These are phyloP conservation scores for Paracanthobrama guichenoti DNA, from an alignment of 2,113 vertebrate genomes.

Conservation along the genomic window DNA sequence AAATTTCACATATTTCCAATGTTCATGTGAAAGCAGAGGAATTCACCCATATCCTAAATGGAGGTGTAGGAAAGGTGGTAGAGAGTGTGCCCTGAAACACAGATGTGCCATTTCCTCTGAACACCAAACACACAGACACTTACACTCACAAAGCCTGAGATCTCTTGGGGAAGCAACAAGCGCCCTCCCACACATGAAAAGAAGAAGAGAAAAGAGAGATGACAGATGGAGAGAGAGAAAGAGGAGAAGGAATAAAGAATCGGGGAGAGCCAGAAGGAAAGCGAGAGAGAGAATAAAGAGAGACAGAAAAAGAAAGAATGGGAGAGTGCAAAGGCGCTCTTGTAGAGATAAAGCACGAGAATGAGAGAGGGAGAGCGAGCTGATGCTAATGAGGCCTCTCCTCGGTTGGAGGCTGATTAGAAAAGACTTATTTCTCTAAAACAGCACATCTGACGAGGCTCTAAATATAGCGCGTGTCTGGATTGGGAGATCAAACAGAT, in stretches of 20 bases:
- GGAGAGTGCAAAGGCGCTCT: slow-evolving; percentile 1
- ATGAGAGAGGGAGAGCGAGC: slow-evolving; percentile 23
- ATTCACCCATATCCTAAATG: neutral
- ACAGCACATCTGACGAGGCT: slow-evolving; percentile 48
- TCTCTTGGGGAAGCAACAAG: slow-evolving; percentile 32
- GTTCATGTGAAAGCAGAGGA: neutral
- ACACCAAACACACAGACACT: slow-evolving; percentile 1
- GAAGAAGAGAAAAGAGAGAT: slow-evolving; percentile 19
- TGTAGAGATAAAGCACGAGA: slow-evolving; percentile 30
- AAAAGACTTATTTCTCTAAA: slow-evolving; percentile 42
- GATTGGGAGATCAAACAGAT: slow-evolving; percentile 49
- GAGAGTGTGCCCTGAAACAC: neutral
- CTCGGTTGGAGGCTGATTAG: slow-evolving; percentile 45
- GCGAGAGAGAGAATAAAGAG: neutral
- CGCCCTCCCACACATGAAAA: slow-evolving; percentile 19
- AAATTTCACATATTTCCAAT: neutral
- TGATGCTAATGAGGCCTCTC: slow-evolving; percentile 31
- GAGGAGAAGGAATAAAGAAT: slow-evolving; percentile 13
- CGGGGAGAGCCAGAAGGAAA: neutral
- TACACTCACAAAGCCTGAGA: slow-evolving; percentile 16
- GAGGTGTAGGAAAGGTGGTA: neutral
- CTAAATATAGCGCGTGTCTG: slow-evolving; percentile 50
- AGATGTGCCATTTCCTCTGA: slow-evolving; percentile 24
- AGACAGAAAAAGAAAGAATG: slow-evolving; percentile 7
- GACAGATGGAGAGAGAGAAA: slow-evolving; percentile 21